Evolutionary conservation across 2,113 vertebrate species (phyloP), one percentile per base, ranked within the genome.

Genomic region (Apteryx owenii): DNA sequence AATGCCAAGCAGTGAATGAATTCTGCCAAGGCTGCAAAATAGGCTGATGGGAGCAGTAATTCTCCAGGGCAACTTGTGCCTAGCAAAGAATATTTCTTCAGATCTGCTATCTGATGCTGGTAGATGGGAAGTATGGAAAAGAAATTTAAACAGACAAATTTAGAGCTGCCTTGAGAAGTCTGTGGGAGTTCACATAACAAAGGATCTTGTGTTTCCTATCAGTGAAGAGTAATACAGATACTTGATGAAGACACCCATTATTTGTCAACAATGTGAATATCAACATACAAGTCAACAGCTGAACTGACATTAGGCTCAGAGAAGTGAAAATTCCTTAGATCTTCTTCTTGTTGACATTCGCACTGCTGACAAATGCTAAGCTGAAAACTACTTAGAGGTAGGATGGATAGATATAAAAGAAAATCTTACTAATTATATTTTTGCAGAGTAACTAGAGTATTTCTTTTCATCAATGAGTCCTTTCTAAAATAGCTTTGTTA

Each of bases 401-500:
- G 12, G 64, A 91, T 40, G 18, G 69, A 94, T 66, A 80, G 77
- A 84, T 93, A 62, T 90, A 69, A 90, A 95, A 87, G 48, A 69
- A 87, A 93, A 97, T 94, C 81, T 28, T 87, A 75, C 93, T 92
- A 87, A 85, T 89, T 85, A 38, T 84, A 61, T 95, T 94, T 96
- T 96, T 80, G 72, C 65, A 82, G 79, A 87, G 40, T 88, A 96
- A 94, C 66, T 92, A 90, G 89, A 94, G 85, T 79, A 77, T 96
- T 96, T 95, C 58, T 94, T 94, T 85, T 96, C 92, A 89, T 95
- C 93, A 96, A 83, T 95, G 92, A 95, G 71, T 78, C 33, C 44
- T 95, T 93, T 61, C 69, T 90, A 51, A 91, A 91, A 70, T 66
- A 85, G 33, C 40, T 95, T 42, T 77, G 65, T 62, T 76, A 25